These are phyloP conservation scores for Gouania willdenowi DNA, from an alignment of 2,797 vertebrate genomes.

Conservation along the genomic window DNA sequence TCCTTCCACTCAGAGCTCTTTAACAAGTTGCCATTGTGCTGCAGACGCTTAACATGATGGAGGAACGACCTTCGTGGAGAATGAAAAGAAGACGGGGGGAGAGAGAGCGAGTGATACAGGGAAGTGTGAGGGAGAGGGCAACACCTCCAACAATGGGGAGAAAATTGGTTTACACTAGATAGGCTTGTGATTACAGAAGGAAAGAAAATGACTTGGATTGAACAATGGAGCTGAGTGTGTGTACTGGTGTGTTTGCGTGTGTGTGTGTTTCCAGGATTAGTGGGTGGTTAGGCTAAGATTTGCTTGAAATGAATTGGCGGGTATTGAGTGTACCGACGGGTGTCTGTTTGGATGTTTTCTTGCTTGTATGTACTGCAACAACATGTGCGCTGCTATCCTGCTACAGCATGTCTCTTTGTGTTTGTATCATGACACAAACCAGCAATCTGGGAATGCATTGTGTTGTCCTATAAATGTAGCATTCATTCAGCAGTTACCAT, in stretches of 20 bases:
- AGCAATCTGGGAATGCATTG: conserved; percentile 12
- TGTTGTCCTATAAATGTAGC: conserved; percentile 19
- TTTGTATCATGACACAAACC: conserved; percentile 26
- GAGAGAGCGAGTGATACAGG: conserved; percentile 46
- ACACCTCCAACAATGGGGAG: conserved; percentile 69
- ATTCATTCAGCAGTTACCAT: neutral
- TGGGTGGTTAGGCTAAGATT: conserved; percentile 58
- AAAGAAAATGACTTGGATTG: conserved; percentile 69
- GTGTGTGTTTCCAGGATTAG: conserved; percentile 43
- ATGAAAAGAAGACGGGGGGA: conserved; percentile 54
- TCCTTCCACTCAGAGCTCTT: conserved; percentile 68
- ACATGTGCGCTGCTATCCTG: conserved; percentile 4
- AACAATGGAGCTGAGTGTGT: conserved; percentile 58
- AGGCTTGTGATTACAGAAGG: conserved; percentile 71
- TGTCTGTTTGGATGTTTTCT: conserved; percentile 38
- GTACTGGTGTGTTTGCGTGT: conserved; percentile 29
- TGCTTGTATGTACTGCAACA: conserved; percentile 16
- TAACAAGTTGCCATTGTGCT: conserved; percentile 72
- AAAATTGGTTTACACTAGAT: conserved; percentile 78
- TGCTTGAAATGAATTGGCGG: conserved; percentile 51
- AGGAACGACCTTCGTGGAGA: conserved; percentile 63
- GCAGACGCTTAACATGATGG: conserved; percentile 66
- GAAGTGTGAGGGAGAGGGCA: conserved; percentile 64
- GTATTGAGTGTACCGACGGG: conserved; percentile 30
- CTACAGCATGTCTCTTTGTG: conserved; percentile 11